These are phyloP conservation scores for Siniperca chuatsi DNA, from an alignment of 2,113 vertebrate genomes.

Conservation along the genomic window DNA sequence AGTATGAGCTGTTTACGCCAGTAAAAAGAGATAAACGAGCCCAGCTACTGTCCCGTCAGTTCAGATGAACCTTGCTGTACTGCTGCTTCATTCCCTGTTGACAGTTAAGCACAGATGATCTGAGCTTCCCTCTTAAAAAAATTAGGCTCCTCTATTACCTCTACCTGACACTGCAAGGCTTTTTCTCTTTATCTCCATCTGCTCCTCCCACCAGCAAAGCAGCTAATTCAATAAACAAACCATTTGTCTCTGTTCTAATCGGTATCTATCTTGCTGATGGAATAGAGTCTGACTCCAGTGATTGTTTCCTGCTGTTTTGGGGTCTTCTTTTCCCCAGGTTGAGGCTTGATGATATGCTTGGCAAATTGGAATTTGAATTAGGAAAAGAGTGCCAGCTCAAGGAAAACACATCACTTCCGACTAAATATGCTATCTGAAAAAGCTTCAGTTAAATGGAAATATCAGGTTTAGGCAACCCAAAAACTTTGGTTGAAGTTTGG, in stretches of 20 bases:
- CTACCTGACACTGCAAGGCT: slow-evolving; percentile 39
- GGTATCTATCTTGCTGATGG: slow-evolving; percentile 48
- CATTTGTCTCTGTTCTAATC: slow-evolving; percentile 51
- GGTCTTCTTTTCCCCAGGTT: slow-evolving; percentile 20
- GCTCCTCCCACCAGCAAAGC: slow-evolving; percentile 18
- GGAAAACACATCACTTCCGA: slow-evolving; percentile 30
- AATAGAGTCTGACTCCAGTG: slow-evolving; percentile 30
- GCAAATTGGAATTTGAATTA: slow-evolving; percentile 50
- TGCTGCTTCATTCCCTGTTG: slow-evolving; percentile 24
- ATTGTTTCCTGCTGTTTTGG: slow-evolving; percentile 53
- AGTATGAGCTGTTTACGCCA: slow-evolving; percentile 56
- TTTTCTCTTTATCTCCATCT: slow-evolving; percentile 13
- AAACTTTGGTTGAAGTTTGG: neutral
- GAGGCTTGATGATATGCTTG: slow-evolving; percentile 25
- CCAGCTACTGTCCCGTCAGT: slow-evolving; percentile 44
- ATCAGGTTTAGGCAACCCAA: neutral
- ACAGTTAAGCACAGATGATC: slow-evolving; percentile 57
- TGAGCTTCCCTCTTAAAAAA: slow-evolving; percentile 13
- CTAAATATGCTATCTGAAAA: slow-evolving; percentile 13
- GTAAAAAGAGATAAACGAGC: slow-evolving; percentile 37
- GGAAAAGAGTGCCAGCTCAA: slow-evolving; percentile 21
- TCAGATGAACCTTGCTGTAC: slow-evolving; percentile 8
- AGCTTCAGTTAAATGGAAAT: neutral
- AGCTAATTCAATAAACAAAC: slow-evolving; percentile 60
- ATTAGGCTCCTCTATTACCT: slow-evolving; percentile 5